Conservation (phyloP, 2,888 invertebrate genomes). For the Anarsia innoxiella region DNA sequence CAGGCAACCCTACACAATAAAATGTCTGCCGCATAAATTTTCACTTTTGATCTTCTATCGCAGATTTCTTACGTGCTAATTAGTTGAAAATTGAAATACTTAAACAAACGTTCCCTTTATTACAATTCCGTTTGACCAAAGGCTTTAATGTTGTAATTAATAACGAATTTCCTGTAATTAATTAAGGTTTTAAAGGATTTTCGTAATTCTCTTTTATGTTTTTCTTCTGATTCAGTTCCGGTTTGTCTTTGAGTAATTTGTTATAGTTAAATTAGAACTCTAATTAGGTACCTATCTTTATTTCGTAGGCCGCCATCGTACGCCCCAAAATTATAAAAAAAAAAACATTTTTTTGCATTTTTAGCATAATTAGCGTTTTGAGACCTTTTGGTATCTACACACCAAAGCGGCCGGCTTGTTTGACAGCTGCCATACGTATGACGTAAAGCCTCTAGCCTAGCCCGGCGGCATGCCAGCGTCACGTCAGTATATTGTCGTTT, state of each 20-base stretch:
- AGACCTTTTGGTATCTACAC: too few species aligned
- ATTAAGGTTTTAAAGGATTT: constrained; percentile 1
- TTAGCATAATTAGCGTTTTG: too few species aligned
- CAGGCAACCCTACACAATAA: constrained; percentile 1
- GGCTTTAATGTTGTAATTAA: constrained; percentile 5
- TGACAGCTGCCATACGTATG: too few species aligned
- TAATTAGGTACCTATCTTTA: neutral
- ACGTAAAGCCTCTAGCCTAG: too few species aligned
- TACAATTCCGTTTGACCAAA: constrained; percentile 6
- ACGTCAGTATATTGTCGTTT: too few species aligned
- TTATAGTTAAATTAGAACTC: neutral
- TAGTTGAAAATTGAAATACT: constrained; percentile 8
- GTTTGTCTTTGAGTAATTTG: neutral
- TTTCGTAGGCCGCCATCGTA: too few species aligned
- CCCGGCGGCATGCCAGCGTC: too few species aligned
- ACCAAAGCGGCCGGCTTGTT: too few species aligned
- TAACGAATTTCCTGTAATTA: constrained; percentile 2
- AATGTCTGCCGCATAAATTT: too few species aligned
- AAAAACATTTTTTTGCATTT: too few species aligned
- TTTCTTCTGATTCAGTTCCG: neutral
- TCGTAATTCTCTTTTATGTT: too few species aligned
- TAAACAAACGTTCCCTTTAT: constrained; percentile 1
- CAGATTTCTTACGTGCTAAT: constrained; percentile 15
- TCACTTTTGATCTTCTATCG: constrained; percentile 25
- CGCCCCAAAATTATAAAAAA: too few species aligned